Evolutionary conservation across 2,888 invertebrate genomes (phyloP), one percentile per base, ranked within the genome.

Genomic region (Acanthacorydalis orientalis): DNA sequence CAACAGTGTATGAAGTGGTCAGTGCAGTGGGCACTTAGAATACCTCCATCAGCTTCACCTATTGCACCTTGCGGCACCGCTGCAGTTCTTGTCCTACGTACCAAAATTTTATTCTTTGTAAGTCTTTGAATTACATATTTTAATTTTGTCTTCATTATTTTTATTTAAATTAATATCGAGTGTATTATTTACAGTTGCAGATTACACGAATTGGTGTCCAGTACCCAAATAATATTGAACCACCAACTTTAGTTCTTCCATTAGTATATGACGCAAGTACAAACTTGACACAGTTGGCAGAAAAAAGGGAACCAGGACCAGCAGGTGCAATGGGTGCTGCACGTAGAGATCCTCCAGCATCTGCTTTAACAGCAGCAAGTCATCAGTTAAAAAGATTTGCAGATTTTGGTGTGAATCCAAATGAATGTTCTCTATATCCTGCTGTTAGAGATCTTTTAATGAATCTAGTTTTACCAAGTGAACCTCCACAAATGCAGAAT

Each of bases 81-180:
- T 23, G 90, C 88, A 44, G 83, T 93, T 55, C 72, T 91, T 50
- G 80, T 87, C 53, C 83, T 84, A 55, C 80, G 84, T 52, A 80
- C 80, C 59, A 93, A 91, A 69, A 87, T 95, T 59, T 74, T 96
- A 6, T 88, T 95, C 68, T 93, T 92, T 65, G 88, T 92, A 64
- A 79, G 83, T 75, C 44, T 47, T 40, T 44, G 40, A 31, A 49
- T 48, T 47, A 49, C 47, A 35, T n/a, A 37, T 14, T n/a, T 33
- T 38, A 40, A 42, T 40, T 34, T 43, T 39, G 4, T 12, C 9
- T 23, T 44, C 31, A 38, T 34, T n/a, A n/a, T 15, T 46, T 32
- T 34, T n/a, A 44, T 16, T 15, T 31, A 12, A 31, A 34, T 23
- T 23, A 23, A 4, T 23, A 23, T 23, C n/a, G 15, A 40, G 43